These are phyloP conservation scores for Stigmatopora argus DNA, from an alignment of 2,113 vertebrate genomes.

Conservation along the genomic window DNA sequence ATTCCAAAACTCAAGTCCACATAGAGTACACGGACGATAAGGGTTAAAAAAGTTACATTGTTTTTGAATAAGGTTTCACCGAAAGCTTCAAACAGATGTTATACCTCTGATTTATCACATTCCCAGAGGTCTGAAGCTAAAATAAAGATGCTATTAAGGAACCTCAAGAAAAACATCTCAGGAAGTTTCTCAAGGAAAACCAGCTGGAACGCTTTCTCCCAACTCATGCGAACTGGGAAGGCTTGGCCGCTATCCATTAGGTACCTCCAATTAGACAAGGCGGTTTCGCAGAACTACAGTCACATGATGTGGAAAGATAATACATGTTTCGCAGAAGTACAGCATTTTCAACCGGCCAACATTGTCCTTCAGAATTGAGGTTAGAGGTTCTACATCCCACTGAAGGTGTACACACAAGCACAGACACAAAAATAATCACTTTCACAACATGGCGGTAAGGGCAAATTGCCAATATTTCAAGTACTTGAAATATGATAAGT, in stretches of 20 bases:
- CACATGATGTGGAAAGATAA: background rate
- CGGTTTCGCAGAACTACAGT: constrained; percentile 3
- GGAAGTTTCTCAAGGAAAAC: constrained; percentile 35
- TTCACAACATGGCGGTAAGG: background rate
- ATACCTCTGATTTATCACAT: constrained; percentile 27
- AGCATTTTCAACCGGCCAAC: background rate
- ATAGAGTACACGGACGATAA: constrained; percentile 27
- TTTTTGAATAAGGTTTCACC: constrained; percentile 29
- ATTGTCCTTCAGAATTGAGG: background rate
- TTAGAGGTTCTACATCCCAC: background rate
- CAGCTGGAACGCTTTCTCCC: constrained; percentile 22
- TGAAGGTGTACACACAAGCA: background rate
- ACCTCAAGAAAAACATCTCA: constrained; percentile 19
- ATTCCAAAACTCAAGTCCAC: constrained; percentile 38
- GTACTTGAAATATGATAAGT: background rate
- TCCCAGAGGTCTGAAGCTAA: constrained; percentile 30
- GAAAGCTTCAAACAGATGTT: constrained; percentile 21
- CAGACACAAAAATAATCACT: background rate
- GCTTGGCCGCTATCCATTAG: constrained; percentile 27
- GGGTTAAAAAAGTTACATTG: constrained; percentile 38
- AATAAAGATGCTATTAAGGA: constrained; percentile 23
- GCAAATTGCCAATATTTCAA: background rate
- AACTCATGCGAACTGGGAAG: constrained; percentile 27
- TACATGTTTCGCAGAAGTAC: background rate
- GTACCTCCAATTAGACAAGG: constrained; percentile 28